These are phyloP conservation scores for Horisme vitalbata DNA, from an alignment of 2,888 invertebrate genomes.

Conservation along the genomic window DNA sequence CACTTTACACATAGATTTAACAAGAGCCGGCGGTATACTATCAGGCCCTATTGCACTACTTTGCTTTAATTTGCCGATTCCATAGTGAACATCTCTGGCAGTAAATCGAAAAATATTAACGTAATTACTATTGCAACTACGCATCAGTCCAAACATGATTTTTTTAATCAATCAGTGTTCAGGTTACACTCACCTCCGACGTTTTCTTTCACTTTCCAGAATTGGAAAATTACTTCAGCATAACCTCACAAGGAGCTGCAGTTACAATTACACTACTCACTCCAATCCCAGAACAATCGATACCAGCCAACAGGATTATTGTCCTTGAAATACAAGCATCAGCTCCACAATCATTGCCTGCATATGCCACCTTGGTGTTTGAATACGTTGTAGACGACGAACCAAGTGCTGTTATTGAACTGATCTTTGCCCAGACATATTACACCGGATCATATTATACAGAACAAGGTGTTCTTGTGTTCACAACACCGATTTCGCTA, in stretches of 20 bases:
- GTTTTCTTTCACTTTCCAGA: conserved; percentile 29
- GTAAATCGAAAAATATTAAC: too few species aligned
- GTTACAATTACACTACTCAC: conserved; percentile 20
- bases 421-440: conserved; percentile 34
- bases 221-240: conserved; percentile 25
- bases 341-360: conserved; percentile 14
- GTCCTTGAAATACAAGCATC: conserved; percentile 23
- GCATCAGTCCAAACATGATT: too few species aligned
- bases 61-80: too few species aligned
- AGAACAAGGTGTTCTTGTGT: conserved; percentile 30
- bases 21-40: too few species aligned
- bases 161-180: too few species aligned
- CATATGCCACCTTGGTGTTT: conserved; percentile 22
- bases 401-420: conserved; percentile 28
- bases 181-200: too few species aligned
- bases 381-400: conserved; percentile 7
- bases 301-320: conserved; percentile 30
- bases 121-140: too few species aligned
- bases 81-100: too few species aligned
- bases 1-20: too few species aligned
- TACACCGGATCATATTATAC: conserved; percentile 43
- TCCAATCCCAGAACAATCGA: conserved; percentile 23
- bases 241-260: conserved; percentile 13
- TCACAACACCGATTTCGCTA: conserved; percentile 36
- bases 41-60: too few species aligned